Evolutionary conservation across 2,113 vertebrate species (phyloP), one percentile per base, ranked within the genome.

Genomic region (Vireo altiloquus): DNA sequence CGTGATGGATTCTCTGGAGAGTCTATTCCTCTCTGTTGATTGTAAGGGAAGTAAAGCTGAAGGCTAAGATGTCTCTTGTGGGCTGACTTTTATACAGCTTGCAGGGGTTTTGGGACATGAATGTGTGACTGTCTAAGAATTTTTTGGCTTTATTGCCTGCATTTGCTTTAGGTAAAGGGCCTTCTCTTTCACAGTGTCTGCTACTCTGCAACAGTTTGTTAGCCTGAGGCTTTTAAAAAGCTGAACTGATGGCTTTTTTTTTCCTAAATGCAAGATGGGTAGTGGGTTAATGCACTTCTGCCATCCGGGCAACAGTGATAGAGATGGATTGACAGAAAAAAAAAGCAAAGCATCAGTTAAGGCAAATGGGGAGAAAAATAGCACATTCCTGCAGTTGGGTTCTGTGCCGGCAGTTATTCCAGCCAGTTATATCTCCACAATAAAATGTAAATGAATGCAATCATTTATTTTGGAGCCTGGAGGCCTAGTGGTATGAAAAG

Each of bases 361-460:
- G 53, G 91, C 57, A 94, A 95, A 94, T 63, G 33, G 53, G 18
- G 61, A 90, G 87, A 87, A 95, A 96, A 96, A 60, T 28, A 89
- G 75, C 83, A 69, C 65, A 88, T 96, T 89, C 92, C 66, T 81
- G 39, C 83, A 75, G 79, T 87, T 3, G 2, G 11, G 25, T 90
- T 92, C 75, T 83, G 60, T 84, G 91, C 79, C 0, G 10, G 78
- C 61, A 88, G 89, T 94, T 94, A 84, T 92, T 96, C 81, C 72
- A 95, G 75, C 68, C 83, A 70, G 72, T 89, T 95, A 70, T 92
- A 69, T 92, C 80, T 83, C 39, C 49, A 89, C 92, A 97, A 93
- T 94, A 96, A 97, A 95, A 96, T 95, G 95, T 84, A 96, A 97
- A 97, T 96, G 81, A 97, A 88, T 92, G 95, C 92, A 93, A 92